Evolutionary conservation across 2,797 vertebrate genomes (phyloP).

Genomic region (Sparidentex hasta): DNA sequence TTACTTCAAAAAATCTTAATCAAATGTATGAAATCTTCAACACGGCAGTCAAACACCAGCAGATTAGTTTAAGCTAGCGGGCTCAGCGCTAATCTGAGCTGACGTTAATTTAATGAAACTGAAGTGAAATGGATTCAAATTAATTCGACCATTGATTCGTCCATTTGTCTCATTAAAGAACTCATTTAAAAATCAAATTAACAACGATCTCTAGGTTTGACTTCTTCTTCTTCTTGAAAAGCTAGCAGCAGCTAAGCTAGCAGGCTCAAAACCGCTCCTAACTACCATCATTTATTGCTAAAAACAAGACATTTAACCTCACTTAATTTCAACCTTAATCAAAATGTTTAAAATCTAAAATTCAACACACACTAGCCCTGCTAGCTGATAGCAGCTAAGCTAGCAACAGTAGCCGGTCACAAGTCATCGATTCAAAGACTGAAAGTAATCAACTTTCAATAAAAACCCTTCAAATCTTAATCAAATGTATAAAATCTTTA

Average conservation of each 20-base stretch:
- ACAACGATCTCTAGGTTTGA: not conserved
- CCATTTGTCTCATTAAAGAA: not conserved
- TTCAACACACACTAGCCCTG: conserved; percentile 32
- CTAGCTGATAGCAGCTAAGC: conserved; percentile 24
- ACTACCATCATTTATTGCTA: not conserved
- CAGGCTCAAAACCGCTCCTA: not conserved
- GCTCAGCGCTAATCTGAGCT: not conserved
- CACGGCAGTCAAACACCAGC: conserved; percentile 56
- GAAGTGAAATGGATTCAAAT: not conserved
- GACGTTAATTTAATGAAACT: not conserved
- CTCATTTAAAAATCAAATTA: not conserved
- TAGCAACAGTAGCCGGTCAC: conserved; percentile 23
- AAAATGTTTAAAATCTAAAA: conserved; percentile 21
- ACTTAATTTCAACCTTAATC: conserved; percentile 38
- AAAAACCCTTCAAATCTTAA: conserved; percentile 57
- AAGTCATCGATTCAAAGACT: conserved; percentile 38
- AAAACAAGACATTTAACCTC: not conserved
- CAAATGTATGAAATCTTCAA: conserved; percentile 57
- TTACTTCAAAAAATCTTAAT: conserved; percentile 51
- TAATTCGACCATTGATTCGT: not conserved
- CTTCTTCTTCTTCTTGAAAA: not conserved
- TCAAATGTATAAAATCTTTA: conserved; percentile 58
- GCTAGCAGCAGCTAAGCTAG: not conserved
- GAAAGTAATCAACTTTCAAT: conserved; percentile 45
- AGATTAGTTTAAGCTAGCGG: conserved; percentile 46